Conservation (phyloP, 2,797 vertebrate genomes). For the Peromyscus aztecus region DNA sequence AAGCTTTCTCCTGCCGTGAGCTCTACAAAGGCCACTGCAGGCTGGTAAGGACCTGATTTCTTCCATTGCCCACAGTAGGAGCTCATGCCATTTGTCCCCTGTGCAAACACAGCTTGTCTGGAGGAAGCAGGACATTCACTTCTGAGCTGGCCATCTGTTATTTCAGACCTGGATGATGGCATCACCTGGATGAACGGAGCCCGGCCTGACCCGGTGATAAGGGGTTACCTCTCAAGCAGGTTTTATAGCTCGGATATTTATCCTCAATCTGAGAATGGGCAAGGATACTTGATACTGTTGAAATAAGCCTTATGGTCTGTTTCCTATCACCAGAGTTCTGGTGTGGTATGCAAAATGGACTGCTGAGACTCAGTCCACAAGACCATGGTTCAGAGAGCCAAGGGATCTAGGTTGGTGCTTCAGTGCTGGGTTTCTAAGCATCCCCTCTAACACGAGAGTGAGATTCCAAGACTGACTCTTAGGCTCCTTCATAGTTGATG, state of each 20-base stretch:
- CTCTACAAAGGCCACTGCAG: not conserved
- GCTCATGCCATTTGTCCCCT: not conserved
- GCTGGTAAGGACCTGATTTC: not conserved
- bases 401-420: not conserved
- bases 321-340: constrained; percentile 42
- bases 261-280: constrained; percentile 28
- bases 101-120: constrained; percentile 67
- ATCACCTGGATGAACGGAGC: constrained; percentile 26
- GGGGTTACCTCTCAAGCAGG: constrained; percentile 60
- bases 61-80: not conserved
- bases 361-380: not conserved
- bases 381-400: not conserved
- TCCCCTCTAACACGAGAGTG: not conserved
- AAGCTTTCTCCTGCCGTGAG: not conserved
- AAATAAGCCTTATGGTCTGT: constrained; percentile 59
- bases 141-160: constrained; percentile 77
- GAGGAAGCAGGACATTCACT: constrained; percentile 68
- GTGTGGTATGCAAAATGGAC: not conserved
- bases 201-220: constrained; percentile 69
- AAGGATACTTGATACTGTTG: constrained; percentile 41
- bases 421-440: not conserved
- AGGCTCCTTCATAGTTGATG: not conserved
- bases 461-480: not conserved
- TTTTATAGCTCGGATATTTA: constrained; percentile 72
- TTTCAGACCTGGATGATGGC: constrained; percentile 59